These are phyloP conservation scores for Drosophila affinis DNA, from an alignment of 2,888 invertebrate genomes.

Conservation along the genomic window DNA sequence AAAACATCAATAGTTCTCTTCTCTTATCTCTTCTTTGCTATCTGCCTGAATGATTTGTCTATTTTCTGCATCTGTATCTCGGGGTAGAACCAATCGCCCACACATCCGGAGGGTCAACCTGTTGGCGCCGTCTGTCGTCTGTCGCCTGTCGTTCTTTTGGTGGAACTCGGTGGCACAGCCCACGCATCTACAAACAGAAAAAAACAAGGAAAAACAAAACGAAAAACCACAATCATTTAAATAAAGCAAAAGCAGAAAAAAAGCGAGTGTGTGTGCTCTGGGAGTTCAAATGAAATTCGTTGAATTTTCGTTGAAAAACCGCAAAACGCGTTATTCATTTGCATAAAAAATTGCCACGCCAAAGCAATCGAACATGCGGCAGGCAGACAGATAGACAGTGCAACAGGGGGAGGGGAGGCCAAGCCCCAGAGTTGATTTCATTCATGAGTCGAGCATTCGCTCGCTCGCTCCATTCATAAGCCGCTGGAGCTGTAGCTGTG, in stretches of 20 bases:
- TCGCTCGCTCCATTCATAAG: slow-evolving; percentile 42
- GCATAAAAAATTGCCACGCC: slow-evolving; percentile 69
- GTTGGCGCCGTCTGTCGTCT: slow-evolving; percentile 53
- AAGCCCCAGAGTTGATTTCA: slow-evolving; percentile 58
- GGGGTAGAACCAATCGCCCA: slow-evolving; percentile 39
- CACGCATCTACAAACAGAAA: slow-evolving; percentile 44
- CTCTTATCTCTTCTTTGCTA: background rate
- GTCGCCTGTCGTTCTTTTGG: slow-evolving; percentile 18
- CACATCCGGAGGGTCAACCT: slow-evolving; percentile 50
- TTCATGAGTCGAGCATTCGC: slow-evolving; percentile 53
- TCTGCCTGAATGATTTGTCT: background rate
- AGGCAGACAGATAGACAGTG: slow-evolving; percentile 34
- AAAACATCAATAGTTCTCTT: too few species aligned
- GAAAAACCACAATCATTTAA: slow-evolving; percentile 62
- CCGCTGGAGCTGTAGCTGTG: slow-evolving; percentile 14
- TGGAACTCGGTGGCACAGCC: slow-evolving; percentile 54
- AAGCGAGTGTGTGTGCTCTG: slow-evolving; percentile 12
- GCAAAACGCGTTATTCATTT: slow-evolving; percentile 64
- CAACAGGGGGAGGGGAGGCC: slow-evolving; percentile 3
- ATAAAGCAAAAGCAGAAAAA: slow-evolving; percentile 24
- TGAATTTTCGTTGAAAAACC: slow-evolving; percentile 67
- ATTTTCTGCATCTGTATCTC: background rate
- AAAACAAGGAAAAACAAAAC: slow-evolving; percentile 37
- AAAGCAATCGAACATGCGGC: slow-evolving; percentile 53
- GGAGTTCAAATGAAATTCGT: slow-evolving; percentile 54